These are phyloP conservation scores for Oceanodroma tethys DNA, from an alignment of 2,113 vertebrate genomes.

Conservation along the genomic window DNA sequence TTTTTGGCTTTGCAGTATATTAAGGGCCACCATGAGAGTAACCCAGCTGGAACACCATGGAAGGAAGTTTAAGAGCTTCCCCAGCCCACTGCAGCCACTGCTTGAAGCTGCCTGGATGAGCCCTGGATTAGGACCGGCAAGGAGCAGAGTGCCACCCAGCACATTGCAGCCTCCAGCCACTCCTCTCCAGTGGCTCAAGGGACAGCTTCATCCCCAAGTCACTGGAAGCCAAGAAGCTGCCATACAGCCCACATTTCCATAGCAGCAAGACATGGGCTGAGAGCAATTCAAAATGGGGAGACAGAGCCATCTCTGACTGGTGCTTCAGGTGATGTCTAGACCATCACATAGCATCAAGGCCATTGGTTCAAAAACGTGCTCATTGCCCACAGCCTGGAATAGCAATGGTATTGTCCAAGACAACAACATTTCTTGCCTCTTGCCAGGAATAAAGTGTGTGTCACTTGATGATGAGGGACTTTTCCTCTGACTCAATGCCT, in stretches of 20 bases:
- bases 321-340: conserved; percentile 28
- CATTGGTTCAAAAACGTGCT: background rate
- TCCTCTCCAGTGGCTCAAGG: background rate
- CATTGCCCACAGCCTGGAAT: background rate
- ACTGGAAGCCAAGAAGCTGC: background rate
- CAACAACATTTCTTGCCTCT: background rate
- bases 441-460: conserved; percentile 26
- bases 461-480: background rate
- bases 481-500: conserved; percentile 38
- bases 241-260: background rate
- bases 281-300: background rate
- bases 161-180: too few species aligned
- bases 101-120: background rate
- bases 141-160: background rate
- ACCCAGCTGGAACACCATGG: background rate
- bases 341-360: background rate
- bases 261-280: background rate
- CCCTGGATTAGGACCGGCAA: background rate
- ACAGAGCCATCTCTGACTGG: background rate
- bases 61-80: background rate
- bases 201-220: background rate
- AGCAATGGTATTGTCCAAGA: background rate
- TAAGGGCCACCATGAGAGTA: background rate
- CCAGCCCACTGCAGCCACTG: background rate
- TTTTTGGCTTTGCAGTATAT: background rate